phyloP scores from a whole-genome alignment of 2,113 vertebrate species.

The Sorex fumeus region DNA sequence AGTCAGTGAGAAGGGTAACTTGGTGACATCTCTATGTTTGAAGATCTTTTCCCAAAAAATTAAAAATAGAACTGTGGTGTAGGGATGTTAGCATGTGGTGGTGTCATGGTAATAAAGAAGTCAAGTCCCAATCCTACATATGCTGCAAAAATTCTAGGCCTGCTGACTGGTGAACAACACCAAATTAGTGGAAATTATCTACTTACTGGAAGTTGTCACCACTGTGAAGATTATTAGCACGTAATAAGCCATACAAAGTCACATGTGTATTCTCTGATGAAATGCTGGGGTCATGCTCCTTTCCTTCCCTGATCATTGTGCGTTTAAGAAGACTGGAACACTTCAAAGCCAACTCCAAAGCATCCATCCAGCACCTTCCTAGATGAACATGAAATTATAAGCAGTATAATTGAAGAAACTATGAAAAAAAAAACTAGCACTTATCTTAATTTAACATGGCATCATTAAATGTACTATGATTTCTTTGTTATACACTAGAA shows the following conservation, averaged over 20 bases:
- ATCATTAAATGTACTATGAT: neutral
- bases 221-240: slow-evolving; percentile 95
- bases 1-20: too few species aligned
- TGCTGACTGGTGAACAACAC: neutral
- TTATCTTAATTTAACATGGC: neutral
- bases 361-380: slow-evolving; percentile 99
- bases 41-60: too few species aligned
- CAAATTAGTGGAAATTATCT: neutral
- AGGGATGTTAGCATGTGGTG: too few species aligned
- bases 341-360: slow-evolving; percentile 97
- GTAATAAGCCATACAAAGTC: slow-evolving; percentile 96
- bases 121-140: neutral
- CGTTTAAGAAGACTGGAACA: slow-evolving; percentile 98
- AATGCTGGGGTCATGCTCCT: slow-evolving; percentile 94
- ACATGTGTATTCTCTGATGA: slow-evolving; percentile 93
- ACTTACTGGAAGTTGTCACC: slow-evolving; percentile 95
- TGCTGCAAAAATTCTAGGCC: neutral
- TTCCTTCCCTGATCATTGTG: slow-evolving; percentile 98
- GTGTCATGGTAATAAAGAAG: neutral
- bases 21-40: too few species aligned
- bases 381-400: slow-evolving; percentile 67
- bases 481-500: neutral
- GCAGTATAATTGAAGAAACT: slow-evolving; percentile 28
- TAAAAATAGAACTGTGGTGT: too few species aligned
- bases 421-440: neutral